Conservation (phyloP, 2,797 vertebrate genomes). For the Prunella strophiata region DNA sequence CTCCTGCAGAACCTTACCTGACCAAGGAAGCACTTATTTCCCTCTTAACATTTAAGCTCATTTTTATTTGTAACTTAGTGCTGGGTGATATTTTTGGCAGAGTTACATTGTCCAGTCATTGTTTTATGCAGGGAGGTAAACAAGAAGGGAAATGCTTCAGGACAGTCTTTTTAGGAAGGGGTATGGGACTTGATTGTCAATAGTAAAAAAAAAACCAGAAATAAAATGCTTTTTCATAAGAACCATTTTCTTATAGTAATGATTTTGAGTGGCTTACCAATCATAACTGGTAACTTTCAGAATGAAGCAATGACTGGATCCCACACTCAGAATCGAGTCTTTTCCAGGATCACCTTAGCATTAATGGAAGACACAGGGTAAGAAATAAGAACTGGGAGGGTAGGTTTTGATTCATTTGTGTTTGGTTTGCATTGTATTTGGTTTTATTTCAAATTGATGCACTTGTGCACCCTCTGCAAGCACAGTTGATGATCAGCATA, state of each 20-base stretch:
- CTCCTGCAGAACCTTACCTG: background rate
- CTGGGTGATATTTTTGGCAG: background rate
- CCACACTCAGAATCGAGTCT: constrained; percentile 95
- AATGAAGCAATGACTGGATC: constrained; percentile 99
- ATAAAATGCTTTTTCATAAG: background rate
- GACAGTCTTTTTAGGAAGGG: background rate
- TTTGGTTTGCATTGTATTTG: background rate
- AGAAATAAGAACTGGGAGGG: constrained; percentile 11
- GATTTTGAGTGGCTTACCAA: background rate
- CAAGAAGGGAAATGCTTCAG: background rate
- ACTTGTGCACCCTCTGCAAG: background rate
- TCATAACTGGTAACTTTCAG: constrained; percentile 77
- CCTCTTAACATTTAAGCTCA: background rate
- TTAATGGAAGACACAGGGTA: constrained; percentile 98
- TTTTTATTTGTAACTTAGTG: background rate
- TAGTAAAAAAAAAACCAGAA: background rate
- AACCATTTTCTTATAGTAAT: background rate
- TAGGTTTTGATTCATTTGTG: background rate
- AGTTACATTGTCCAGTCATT: background rate
- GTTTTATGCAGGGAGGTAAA: background rate
- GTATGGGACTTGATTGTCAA: background rate
- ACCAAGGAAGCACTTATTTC: background rate
- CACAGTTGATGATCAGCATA: background rate
- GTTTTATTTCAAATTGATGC: background rate
- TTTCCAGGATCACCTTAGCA: constrained; percentile 94